Evolutionary conservation across 92 coral and sea anemone species (phyloP).

Genomic region (Epizoanthus scotinus): DNA sequence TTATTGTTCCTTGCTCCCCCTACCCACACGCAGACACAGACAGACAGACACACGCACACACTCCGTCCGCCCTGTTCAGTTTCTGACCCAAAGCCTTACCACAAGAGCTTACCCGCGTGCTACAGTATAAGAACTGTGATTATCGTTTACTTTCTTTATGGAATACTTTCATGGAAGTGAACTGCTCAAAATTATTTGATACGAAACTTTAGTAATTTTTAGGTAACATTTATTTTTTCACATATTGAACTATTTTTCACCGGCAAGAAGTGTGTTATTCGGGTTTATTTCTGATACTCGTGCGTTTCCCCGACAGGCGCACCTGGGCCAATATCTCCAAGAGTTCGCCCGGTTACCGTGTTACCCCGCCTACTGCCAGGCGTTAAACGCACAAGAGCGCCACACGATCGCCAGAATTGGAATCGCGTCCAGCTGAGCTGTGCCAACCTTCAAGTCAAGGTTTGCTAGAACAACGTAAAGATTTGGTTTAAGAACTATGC

Average conservation of each 20-base stretch:
- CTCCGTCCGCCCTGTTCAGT: too few species aligned
- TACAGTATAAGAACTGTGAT: too few species aligned
- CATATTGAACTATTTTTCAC: too few species aligned
- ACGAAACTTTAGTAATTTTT: too few species aligned
- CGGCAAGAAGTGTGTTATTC: not conserved
- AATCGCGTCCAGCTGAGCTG: slow-evolving; percentile 47
- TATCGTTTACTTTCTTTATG: too few species aligned
- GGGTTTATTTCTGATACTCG: not conserved
- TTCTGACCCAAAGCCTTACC: too few species aligned
- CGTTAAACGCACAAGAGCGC: slow-evolving; percentile 85
- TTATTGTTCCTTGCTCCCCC: not conserved
- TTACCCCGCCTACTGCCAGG: slow-evolving; percentile 82
- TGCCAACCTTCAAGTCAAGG: slow-evolving; percentile 3
- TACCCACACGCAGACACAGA: not conserved
- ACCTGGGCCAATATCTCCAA: slow-evolving; percentile 80
- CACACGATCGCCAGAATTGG: slow-evolving; percentile 93
- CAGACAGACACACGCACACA: not conserved
- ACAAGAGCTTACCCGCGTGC: too few species aligned
- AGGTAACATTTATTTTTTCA: too few species aligned
- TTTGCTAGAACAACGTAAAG: slow-evolving; percentile 31
- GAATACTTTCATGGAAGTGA: too few species aligned
- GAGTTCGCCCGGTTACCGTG: slow-evolving; percentile 87
- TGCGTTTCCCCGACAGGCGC: slow-evolving; percentile 63
- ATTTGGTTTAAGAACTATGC: not conserved
- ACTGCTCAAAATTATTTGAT: too few species aligned